Evolutionary conservation across 1,140 invertebrate genomes (phyloP).

Genomic region (Saccostrea echinata): DNA sequence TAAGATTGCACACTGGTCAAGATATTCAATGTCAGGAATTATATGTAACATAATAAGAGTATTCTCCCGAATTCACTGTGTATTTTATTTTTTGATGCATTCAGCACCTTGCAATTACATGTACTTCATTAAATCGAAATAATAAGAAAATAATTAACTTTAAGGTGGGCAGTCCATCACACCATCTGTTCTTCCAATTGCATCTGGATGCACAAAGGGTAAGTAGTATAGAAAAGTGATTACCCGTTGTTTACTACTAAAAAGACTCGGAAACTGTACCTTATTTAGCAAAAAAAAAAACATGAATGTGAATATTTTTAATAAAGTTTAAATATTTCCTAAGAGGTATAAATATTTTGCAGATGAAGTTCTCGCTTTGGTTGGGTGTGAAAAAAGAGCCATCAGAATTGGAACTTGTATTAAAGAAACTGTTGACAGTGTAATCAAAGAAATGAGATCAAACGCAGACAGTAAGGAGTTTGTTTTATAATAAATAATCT

Average conservation of each 20-base stretch:
- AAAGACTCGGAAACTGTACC: no score
- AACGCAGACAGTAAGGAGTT: not conserved
- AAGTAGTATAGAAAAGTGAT: not conserved
- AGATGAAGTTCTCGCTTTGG: conserved; percentile 1
- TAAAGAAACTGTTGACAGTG: not conserved
- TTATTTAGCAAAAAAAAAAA: no score
- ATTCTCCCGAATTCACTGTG: not conserved
- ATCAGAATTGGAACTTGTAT: conserved; percentile 5
- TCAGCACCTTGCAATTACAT: not conserved
- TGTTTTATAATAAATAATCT: not conserved
- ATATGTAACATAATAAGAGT: no score
- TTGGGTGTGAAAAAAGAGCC: not conserved
- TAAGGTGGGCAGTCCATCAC: not conserved
- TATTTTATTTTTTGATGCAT: not conserved
- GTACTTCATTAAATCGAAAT: not conserved
- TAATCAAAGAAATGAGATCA: not conserved
- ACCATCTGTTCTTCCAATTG: not conserved
- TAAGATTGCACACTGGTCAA: no score
- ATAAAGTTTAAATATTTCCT: no score
- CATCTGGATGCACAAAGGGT: not conserved
- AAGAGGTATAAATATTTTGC: not conserved
- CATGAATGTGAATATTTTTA: no score
- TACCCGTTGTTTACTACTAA: no score
- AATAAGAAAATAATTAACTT: not conserved
- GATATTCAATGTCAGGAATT: no score